A percentile compares a stretch with the other conserved stretches of the same genome.
These are phyloP conservation scores for Magallana ariakensis DNA, from an alignment of 1,140 invertebrate genomes.

Conservation along the genomic window DNA sequence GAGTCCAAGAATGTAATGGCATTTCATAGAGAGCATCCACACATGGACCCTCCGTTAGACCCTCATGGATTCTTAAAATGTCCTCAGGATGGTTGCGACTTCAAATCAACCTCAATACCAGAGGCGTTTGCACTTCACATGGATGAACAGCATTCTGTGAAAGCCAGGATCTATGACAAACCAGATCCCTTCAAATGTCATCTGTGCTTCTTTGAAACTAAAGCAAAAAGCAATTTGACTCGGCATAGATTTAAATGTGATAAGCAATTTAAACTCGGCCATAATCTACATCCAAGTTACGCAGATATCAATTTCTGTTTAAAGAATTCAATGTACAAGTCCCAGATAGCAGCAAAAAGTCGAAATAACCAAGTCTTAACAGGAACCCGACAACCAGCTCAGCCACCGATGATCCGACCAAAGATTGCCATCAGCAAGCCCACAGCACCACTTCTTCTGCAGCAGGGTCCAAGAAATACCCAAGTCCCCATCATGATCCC, in stretches of 20 bases:
- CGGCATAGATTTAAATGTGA: slow-evolving; percentile 93
- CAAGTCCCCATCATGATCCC: slow-evolving; percentile 23
- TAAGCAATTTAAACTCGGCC: slow-evolving; percentile 93
- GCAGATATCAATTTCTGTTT: slow-evolving; percentile 74
- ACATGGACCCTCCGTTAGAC: slow-evolving; percentile 84
- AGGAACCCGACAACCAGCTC: neutral
- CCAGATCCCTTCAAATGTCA: slow-evolving; percentile 94
- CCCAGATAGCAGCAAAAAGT: slow-evolving; percentile 44
- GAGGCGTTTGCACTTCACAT: slow-evolving; percentile 93
- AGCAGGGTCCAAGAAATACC: neutral
- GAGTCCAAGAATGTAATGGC: slow-evolving; percentile 92
- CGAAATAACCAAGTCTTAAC: neutral
- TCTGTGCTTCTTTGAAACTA: slow-evolving; percentile 96
- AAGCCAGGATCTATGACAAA: slow-evolving; percentile 90
- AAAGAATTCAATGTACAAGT: slow-evolving; percentile 72
- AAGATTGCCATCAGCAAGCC: slow-evolving; percentile 29
- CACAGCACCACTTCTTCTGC: neutral
- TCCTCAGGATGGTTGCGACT: slow-evolving; percentile 90
- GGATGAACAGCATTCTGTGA: slow-evolving; percentile 91
- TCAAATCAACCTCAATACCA: slow-evolving; percentile 90
- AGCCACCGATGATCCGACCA: neutral
- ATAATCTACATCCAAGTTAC: slow-evolving; percentile 87
- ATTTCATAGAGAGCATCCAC: slow-evolving; percentile 94
- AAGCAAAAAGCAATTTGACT: slow-evolving; percentile 94
- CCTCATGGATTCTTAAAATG: slow-evolving; percentile 81